Conservation (phyloP, 2,113 vertebrate species). For the Podocnemis expansa region DNA sequence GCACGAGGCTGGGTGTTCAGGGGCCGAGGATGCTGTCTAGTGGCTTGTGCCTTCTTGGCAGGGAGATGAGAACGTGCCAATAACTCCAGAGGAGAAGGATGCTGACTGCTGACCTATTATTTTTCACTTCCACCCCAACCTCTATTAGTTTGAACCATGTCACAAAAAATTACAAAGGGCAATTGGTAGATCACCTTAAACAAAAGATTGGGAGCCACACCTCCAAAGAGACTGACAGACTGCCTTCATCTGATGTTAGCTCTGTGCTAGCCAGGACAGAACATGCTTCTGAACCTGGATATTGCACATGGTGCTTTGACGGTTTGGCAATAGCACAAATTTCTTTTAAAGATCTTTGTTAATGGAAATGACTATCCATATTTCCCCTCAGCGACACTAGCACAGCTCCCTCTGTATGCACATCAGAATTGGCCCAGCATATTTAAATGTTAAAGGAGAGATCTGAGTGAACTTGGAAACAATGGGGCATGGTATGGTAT, state of each 20-base stretch:
- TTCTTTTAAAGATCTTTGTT: background rate
- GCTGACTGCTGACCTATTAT: background rate
- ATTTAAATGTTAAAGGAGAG: background rate
- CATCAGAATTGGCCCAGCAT: background rate
- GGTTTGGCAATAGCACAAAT: background rate
- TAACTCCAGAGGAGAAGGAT: background rate
- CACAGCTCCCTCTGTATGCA: background rate
- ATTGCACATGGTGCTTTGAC: slow-evolving; percentile 12
- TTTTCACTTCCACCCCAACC: too few species aligned
- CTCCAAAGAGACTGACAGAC: background rate
- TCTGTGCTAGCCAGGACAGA: background rate
- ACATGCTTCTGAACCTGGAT: background rate
- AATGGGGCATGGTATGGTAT: background rate
- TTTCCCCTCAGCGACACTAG: background rate
- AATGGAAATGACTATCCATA: background rate
- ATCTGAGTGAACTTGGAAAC: background rate
- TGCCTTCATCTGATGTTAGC: background rate
- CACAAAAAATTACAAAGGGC: background rate
- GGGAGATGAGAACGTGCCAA: background rate
- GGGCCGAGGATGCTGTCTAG: background rate
- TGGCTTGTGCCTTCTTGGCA: background rate
- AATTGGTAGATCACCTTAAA: background rate
- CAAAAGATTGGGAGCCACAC: background rate
- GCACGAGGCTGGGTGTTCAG: background rate
- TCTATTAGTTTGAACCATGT: background rate